Conservation (phyloP, 2,113 vertebrate genomes). For the Phasianus colchicus region DNA sequence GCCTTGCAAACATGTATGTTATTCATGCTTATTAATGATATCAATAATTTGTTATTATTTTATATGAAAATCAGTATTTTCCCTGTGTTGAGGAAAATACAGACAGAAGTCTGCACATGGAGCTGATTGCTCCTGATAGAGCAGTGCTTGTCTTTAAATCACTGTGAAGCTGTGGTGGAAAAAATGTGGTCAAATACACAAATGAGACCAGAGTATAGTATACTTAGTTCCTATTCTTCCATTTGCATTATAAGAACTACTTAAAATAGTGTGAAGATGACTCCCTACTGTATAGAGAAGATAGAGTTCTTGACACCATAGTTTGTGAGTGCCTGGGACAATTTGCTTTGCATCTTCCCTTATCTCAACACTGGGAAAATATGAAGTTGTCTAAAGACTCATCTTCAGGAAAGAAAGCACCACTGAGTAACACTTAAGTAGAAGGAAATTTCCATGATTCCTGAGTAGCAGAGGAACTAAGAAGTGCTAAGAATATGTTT, state of each 20-base stretch:
- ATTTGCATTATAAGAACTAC: neutral
- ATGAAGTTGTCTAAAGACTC: neutral
- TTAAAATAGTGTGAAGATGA: neutral
- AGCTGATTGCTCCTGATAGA: neutral
- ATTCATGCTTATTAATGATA: neutral
- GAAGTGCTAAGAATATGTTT: neutral
- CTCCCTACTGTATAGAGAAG: neutral
- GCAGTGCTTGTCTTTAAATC: neutral
- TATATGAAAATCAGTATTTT: neutral
- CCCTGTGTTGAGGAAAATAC: neutral
- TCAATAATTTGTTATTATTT: too few species aligned
- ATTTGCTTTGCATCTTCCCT: neutral
- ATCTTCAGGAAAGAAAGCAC: neutral
- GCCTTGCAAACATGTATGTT: neutral
- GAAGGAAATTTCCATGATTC: neutral
- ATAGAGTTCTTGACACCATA: neutral
- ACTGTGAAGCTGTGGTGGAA: neutral
- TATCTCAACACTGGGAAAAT: neutral
- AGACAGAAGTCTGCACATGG: neutral
- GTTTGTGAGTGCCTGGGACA: neutral
- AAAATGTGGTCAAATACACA: neutral
- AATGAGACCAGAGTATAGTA: neutral
- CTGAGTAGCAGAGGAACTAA: neutral
- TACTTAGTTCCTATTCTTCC: neutral
- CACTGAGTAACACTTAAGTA: neutral